Percentiles rank a stretch among this genome's conserved stretches.
phyloP scores from a whole-genome alignment of 2,888 invertebrate species.

The Amblyjoppa proteus region DNA sequence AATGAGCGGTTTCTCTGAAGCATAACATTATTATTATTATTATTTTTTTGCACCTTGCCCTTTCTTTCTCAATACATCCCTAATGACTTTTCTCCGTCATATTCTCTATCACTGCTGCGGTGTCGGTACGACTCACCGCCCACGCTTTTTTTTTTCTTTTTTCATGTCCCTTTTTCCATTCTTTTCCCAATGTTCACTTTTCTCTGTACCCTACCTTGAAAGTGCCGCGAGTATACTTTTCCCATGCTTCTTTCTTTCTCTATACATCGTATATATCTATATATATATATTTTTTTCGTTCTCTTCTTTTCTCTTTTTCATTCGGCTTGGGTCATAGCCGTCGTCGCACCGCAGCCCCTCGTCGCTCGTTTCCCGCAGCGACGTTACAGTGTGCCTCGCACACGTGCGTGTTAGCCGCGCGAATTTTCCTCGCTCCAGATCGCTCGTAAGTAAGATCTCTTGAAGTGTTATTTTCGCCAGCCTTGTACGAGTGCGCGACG shows the following conservation, averaged over 20 bases:
- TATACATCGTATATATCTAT: slow-evolving; percentile 6
- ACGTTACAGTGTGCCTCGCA: slow-evolving; percentile 38
- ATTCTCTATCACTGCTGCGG: slow-evolving; percentile 21
- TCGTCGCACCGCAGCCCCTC: slow-evolving; percentile 38
- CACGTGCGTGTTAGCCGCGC: slow-evolving; percentile 52
- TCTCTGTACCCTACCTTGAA: slow-evolving; percentile 3
- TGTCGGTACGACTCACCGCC: slow-evolving; percentile 23
- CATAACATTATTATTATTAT: not conserved
- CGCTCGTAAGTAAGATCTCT: slow-evolving; percentile 77
- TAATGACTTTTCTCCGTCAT: slow-evolving; percentile 11
- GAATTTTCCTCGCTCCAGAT: slow-evolving; percentile 70
- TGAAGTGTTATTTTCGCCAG: slow-evolving; percentile 79
- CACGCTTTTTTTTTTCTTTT: not conserved
- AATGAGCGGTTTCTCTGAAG: not conserved
- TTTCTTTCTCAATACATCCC: slow-evolving; percentile 9
- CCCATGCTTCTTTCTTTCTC: slow-evolving; percentile 10
- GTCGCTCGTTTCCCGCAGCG: slow-evolving; percentile 33
- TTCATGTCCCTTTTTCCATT: slow-evolving; percentile 4
- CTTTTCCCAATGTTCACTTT: slow-evolving; percentile 15
- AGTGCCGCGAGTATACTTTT: slow-evolving; percentile 13
- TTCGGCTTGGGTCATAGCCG: slow-evolving; percentile 28
- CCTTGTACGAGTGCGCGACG: slow-evolving; percentile 26
- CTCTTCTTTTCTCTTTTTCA: slow-evolving; percentile 18
- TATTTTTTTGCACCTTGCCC: slow-evolving; percentile 23
- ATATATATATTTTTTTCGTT: slow-evolving; percentile 1